Conservation (phyloP, 2,113 vertebrate species). For the Tyto alba region DNA sequence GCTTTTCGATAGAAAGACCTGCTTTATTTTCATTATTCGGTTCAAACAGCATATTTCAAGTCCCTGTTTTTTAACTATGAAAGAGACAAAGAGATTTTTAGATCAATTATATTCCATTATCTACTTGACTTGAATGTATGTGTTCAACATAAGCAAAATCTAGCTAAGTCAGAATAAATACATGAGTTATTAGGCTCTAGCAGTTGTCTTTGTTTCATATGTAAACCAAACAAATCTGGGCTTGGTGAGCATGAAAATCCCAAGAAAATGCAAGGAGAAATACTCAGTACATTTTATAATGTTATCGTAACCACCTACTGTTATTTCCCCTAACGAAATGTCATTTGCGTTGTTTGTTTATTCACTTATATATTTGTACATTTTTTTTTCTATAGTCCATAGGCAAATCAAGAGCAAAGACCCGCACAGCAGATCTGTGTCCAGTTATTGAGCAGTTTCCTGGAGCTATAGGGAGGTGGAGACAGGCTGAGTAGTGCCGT, state of each 20-base stretch:
- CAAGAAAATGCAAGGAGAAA: not conserved
- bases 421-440: not conserved
- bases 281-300: not conserved
- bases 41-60: not conserved
- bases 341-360: not conserved
- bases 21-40: not conserved
- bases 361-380: too few species aligned
- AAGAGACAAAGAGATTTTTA: not conserved
- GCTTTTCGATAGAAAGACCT: not conserved
- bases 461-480: not conserved
- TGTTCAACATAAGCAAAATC: not conserved
- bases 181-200: not conserved
- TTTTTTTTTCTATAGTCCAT: too few species aligned
- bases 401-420: not conserved
- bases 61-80: not conserved
- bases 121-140: not conserved
- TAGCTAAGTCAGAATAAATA: not conserved
- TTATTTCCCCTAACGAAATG: not conserved
- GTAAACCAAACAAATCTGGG: not conserved
- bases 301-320: not conserved
- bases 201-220: not conserved
- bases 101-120: not conserved
- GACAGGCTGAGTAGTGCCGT: not conserved
- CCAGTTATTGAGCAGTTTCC: not conserved
- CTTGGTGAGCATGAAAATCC: not conserved